phyloP scores from a whole-genome alignment of 2,888 invertebrate species.

The Argyra leucocephala region DNA sequence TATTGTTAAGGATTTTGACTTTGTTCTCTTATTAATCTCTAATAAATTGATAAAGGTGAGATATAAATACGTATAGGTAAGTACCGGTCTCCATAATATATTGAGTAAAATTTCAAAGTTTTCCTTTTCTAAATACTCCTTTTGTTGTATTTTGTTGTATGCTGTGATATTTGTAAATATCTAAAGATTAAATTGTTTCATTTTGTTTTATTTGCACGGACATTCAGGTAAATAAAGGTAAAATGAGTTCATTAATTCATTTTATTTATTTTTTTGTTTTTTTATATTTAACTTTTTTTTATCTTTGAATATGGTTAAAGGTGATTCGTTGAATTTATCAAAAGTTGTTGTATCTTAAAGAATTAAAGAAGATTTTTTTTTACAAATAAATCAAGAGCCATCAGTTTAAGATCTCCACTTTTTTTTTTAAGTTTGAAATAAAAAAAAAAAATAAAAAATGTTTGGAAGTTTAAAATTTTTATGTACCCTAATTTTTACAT shows the following conservation, averaged over 20 bases:
- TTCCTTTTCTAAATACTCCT: neutral
- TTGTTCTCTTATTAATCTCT: neutral
- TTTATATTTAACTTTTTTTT: too few species aligned
- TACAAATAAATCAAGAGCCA: too few species aligned
- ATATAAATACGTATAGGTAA: neutral
- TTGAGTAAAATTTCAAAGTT: neutral
- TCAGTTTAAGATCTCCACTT: too few species aligned
- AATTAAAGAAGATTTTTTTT: too few species aligned
- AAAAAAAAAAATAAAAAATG: too few species aligned
- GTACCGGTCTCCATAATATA: neutral
- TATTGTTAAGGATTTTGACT: neutral
- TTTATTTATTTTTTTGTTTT: too few species aligned
- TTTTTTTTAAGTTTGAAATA: too few species aligned
- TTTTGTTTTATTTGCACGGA: neutral
- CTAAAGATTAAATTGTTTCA: neutral
- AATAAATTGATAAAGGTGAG: neutral
- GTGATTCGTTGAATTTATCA: too few species aligned
- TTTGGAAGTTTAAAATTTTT: too few species aligned
- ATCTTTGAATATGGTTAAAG: too few species aligned
- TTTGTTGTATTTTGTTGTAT: neutral
- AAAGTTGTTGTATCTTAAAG: too few species aligned
- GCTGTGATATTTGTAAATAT: neutral
- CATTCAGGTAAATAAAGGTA: conserved; percentile 4
- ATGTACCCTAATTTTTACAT: too few species aligned
- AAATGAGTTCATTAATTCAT: neutral